Evolutionary conservation across 2,888 invertebrate genomes (phyloP).

Genomic region (Calephelis perditalis): DNA sequence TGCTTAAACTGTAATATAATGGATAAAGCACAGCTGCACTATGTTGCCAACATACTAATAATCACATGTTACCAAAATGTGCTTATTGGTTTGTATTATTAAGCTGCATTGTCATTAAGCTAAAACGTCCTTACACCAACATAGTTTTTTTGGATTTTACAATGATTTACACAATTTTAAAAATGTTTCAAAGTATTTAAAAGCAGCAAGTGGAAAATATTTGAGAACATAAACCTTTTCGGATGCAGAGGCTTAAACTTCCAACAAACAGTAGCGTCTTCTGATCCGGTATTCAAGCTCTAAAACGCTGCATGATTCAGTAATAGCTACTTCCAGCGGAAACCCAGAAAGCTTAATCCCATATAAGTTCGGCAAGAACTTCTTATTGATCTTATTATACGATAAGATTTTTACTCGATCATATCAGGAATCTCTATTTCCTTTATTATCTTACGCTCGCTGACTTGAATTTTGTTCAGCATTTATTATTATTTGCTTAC

Average conservation of each 20-base stretch:
- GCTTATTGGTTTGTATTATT: too few relatives aligned
- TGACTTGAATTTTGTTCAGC: not conserved
- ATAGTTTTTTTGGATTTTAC: too few relatives aligned
- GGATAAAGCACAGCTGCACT: too few relatives aligned
- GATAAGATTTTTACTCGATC: not conserved
- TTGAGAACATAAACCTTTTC: not conserved
- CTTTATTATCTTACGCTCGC: not conserved
- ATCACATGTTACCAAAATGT: too few relatives aligned
- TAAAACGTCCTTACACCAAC: too few relatives aligned
- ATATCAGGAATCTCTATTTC: not conserved
- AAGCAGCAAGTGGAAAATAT: not conserved
- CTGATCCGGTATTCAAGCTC: slow-evolving; percentile 9
- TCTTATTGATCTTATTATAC: not conserved
- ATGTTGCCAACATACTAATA: too few relatives aligned
- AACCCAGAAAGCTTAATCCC: not conserved
- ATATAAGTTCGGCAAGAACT: slow-evolving; percentile 2
- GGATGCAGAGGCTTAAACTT: not conserved
- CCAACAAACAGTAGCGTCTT: not conserved
- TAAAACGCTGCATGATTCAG: slow-evolving; percentile 11
- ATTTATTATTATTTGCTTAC: not conserved
- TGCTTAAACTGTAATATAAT: too few relatives aligned
- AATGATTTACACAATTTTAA: too few relatives aligned
- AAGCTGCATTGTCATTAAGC: too few relatives aligned
- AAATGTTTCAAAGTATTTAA: too few relatives aligned
- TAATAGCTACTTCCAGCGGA: not conserved